Evolutionary conservation across 2,888 invertebrate species (phyloP).

Genomic region (Meta bourneti): DNA sequence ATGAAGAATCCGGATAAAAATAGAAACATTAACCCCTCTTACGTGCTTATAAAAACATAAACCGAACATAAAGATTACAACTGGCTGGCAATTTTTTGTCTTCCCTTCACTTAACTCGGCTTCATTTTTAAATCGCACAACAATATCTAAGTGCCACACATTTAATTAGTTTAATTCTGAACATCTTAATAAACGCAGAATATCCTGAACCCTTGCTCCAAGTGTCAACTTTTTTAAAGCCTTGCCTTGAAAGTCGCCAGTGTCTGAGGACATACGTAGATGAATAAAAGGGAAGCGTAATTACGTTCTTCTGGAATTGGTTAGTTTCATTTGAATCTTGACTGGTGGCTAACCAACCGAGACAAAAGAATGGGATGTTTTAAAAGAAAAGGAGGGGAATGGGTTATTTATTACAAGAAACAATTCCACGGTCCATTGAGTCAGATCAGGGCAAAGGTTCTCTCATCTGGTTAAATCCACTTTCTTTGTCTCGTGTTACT

Average conservation of each 20-base stretch:
- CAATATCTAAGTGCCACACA: background rate
- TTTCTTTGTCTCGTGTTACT: constrained; percentile 3
- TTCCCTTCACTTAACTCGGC: background rate
- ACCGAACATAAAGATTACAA: background rate
- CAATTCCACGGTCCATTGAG: constrained; percentile 38
- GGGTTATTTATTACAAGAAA: constrained; percentile 54
- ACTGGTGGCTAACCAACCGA: constrained; percentile 32
- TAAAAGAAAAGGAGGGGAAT: constrained; percentile 16
- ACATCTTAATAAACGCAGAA: background rate
- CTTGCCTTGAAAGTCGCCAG: background rate
- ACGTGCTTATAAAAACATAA: background rate
- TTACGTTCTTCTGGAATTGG: constrained; percentile 24
- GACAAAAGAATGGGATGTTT: constrained; percentile 33
- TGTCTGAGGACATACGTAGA: background rate
- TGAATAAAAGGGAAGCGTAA: background rate
- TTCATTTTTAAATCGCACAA: background rate
- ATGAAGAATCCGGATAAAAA: no score
- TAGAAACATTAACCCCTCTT: background rate
- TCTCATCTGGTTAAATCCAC: constrained; percentile 16
- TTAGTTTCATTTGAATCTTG: constrained; percentile 28
- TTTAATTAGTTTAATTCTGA: background rate
- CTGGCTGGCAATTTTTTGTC: background rate
- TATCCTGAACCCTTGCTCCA: no score
- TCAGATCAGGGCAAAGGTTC: constrained; percentile 7
- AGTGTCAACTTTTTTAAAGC: background rate